Evolutionary conservation across 2,888 invertebrate genomes (phyloP), one percentile per base, ranked within the genome.

Genomic region (Allygus modestus): DNA sequence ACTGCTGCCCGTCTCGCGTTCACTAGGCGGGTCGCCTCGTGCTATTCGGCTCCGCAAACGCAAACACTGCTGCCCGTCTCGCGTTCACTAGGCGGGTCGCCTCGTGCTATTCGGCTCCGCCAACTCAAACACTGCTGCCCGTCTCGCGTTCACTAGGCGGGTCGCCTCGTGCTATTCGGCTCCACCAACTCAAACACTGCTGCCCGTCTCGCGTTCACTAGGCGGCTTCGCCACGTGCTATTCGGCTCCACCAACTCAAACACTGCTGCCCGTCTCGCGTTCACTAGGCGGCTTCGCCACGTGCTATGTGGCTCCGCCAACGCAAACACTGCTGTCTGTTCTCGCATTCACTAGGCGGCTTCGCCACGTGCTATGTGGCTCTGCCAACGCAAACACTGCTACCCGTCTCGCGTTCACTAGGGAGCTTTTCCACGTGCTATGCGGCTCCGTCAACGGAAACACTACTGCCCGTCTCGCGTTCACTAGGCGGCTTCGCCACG

Each of bases 121-220:
- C 65, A 65, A 65, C 65, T 4, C 65, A 65, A 65, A 28, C 65
- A 0, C 65, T 65, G 12, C 65, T 65, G 65, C 28, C 28, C 28
- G 28, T 65, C 65, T 23, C 28, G 0, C 15, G 12, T 15, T 1
- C 15, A 65, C 5, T 65, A 28, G 65, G 65, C 65, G 4, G 31
- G 9, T 20, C 65, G 11, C 1, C 9, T 5, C 28, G 28, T 31
- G 28, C 17, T 26, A 26, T 65, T 7, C 31, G 15, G 65, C 15
- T 28, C 23, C 54, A 11, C 54, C 54, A 54, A 54, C 54, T 5
- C 54, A 54, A 54, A n/a, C 54, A 5, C 65, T 65, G 12, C 65
- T 31, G 65, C 28, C 15, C 28, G 65, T 65, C 31, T 28, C 28
- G 1, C 15, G 28, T 28, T 7, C 28, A 65, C 28, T 28, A 28